Evolutionary conservation across 2,113 vertebrate species (phyloP).

Genomic region (Siniperca chuatsi): DNA sequence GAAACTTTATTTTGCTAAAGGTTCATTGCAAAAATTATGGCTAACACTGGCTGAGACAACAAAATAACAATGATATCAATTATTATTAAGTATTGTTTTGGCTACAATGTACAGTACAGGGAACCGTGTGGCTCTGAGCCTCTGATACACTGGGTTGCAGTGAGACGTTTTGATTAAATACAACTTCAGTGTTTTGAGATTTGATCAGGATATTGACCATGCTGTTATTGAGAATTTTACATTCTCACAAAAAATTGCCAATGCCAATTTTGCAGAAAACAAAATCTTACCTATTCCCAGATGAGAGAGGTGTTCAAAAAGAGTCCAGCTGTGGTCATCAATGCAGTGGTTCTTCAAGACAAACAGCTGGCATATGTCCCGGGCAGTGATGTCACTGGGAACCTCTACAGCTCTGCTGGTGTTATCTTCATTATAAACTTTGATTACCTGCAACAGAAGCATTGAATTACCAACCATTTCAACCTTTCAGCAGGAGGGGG

Average conservation of each 20-base stretch:
- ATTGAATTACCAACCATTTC: neutral
- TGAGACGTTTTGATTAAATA: neutral
- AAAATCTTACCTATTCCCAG: slow-evolving; percentile 88
- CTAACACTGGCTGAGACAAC: neutral
- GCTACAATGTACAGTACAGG: neutral
- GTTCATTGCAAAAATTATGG: neutral
- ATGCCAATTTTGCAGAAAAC: neutral
- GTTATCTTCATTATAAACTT: slow-evolving; percentile 96
- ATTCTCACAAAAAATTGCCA: neutral
- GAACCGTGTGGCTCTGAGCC: neutral
- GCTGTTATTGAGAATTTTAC: neutral
- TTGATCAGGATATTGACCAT: neutral
- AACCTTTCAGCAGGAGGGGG: neutral
- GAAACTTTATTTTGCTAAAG: neutral
- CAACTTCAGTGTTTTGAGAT: neutral
- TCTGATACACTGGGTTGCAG: neutral
- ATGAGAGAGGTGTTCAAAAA: slow-evolving; percentile 90
- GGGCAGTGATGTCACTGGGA: slow-evolving; percentile 92
- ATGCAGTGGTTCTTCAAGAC: slow-evolving; percentile 94
- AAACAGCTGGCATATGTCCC: slow-evolving; percentile 94
- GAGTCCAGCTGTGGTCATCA: slow-evolving; percentile 96
- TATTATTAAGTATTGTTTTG: too few relatives aligned
- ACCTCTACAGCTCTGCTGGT: slow-evolving; percentile 94
- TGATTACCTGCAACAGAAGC: slow-evolving; percentile 90
- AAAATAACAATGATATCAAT: neutral